Evolutionary conservation across 1,140 invertebrate species (phyloP).

Genomic region (Rhagoletis pomonella): DNA sequence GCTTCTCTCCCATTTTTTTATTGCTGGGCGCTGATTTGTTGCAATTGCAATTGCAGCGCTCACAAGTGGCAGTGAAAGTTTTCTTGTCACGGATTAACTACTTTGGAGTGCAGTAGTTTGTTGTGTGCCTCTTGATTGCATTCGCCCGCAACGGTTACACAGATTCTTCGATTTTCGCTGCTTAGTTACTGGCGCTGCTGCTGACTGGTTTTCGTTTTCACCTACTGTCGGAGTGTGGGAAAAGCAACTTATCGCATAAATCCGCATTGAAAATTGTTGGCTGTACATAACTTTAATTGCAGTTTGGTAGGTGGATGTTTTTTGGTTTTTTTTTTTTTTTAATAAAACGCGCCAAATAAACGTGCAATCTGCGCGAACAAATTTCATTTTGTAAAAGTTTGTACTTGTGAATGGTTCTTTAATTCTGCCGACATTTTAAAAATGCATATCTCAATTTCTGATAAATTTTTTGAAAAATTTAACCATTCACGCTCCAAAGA

Average conservation of each 20-base stretch:
- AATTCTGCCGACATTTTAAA: too few relatives aligned
- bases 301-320: too few relatives aligned
- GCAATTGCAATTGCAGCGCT: conserved; percentile 27
- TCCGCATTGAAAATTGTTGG: conserved; percentile 25
- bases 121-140: conserved; percentile 13
- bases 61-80: conserved; percentile 48
- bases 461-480: too few relatives aligned
- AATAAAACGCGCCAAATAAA: too few relatives aligned
- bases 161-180: conserved; percentile 29
- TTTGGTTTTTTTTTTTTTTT: too few relatives aligned
- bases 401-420: too few relatives aligned
- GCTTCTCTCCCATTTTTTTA: neutral
- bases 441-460: too few relatives aligned
- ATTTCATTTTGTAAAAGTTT: too few relatives aligned
- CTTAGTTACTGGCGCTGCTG: conserved; percentile 21
- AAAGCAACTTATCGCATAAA: conserved; percentile 13
- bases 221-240: conserved; percentile 4
- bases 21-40: conserved; percentile 1
- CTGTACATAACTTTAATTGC: too few relatives aligned
- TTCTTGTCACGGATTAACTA: conserved; percentile 37
- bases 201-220: conserved; percentile 40
- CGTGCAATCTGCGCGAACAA: too few relatives aligned
- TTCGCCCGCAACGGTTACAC: neutral
- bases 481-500: too few relatives aligned
- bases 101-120: conserved; percentile 15